Percentiles rank a stretch among this genome's conserved stretches.
Conservation (phyloP, 2,797 vertebrate species). For the Myripristis jacobus region DNA sequence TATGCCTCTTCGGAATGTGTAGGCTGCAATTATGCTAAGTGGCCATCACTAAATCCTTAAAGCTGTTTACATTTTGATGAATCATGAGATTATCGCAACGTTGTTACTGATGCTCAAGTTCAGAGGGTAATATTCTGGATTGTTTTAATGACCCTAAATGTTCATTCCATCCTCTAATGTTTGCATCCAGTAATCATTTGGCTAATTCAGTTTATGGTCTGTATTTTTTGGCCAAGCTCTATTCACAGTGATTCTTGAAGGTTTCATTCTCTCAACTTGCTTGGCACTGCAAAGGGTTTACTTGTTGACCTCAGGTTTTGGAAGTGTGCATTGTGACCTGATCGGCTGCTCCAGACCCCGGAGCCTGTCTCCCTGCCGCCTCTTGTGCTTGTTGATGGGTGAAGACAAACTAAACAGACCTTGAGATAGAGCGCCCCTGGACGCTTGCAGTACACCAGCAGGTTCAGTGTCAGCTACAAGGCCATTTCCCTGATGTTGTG, state of each 20-base stretch:
- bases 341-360: constrained; percentile 11
- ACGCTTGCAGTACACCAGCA: constrained; percentile 17
- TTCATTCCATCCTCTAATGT: neutral
- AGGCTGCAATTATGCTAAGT: constrained; percentile 67
- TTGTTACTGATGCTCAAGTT: constrained; percentile 30
- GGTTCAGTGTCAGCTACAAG: constrained; percentile 23
- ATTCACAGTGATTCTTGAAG: neutral
- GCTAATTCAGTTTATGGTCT: neutral
- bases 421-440: constrained; percentile 25
- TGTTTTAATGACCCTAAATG: neutral
- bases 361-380: neutral
- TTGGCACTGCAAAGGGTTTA: neutral
- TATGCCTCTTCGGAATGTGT: constrained; percentile 68
- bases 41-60: constrained; percentile 48
- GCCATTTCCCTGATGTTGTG: constrained; percentile 5
- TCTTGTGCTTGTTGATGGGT: constrained; percentile 3
- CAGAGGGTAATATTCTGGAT: neutral
- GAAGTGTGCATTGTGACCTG: neutral
- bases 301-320: constrained; percentile 17
- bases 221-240: neutral
- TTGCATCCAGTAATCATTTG: neutral
- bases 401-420: constrained; percentile 39
- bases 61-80: constrained; percentile 48
- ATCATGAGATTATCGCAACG: constrained; percentile 23
- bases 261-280: neutral